phyloP scores from a whole-genome alignment of 1,140 invertebrate species.

The Dinothrombium tinctorium region DNA sequence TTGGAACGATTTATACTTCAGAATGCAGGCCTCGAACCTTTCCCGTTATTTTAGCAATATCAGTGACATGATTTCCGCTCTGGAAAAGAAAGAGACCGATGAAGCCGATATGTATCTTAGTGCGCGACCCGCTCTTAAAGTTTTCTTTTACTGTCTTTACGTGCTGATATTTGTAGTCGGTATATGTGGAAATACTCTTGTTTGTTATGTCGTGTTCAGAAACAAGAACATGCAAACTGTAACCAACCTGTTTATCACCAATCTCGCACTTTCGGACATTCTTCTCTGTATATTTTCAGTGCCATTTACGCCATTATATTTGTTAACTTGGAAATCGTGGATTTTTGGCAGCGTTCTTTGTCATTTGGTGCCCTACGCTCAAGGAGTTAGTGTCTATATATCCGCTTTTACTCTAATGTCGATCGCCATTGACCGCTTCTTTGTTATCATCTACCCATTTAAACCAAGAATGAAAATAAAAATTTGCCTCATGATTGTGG shows the following conservation, averaged over 20 bases:
- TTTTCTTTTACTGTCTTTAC: constrained; percentile 18
- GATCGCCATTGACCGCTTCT: constrained; percentile 25
- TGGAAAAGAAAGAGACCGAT: too few relatives aligned
- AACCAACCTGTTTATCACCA: constrained; percentile 91
- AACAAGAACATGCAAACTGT: constrained; percentile 92
- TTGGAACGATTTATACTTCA: too few relatives aligned
- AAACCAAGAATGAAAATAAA: constrained; percentile 46
- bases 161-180: constrained; percentile 24
- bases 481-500: constrained; percentile 41
- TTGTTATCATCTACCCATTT: constrained; percentile 66
- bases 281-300: constrained; percentile 68
- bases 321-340: constrained; percentile 49
- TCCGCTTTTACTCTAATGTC: constrained; percentile 45
- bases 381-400: constrained; percentile 16
- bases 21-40: too few relatives aligned
- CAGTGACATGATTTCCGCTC: too few relatives aligned
- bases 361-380: constrained; percentile 43
- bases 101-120: constrained; percentile 1
- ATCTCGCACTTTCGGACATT: constrained; percentile 81
- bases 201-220: constrained; percentile 60
- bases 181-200: constrained; percentile 71
- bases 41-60: too few relatives aligned
- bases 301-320: constrained; percentile 53
- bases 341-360: constrained; percentile 53
- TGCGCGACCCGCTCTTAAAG: background rate